phyloP scores from a whole-genome alignment of 2,113 vertebrate genomes.

The Hoplias malabaricus region DNA sequence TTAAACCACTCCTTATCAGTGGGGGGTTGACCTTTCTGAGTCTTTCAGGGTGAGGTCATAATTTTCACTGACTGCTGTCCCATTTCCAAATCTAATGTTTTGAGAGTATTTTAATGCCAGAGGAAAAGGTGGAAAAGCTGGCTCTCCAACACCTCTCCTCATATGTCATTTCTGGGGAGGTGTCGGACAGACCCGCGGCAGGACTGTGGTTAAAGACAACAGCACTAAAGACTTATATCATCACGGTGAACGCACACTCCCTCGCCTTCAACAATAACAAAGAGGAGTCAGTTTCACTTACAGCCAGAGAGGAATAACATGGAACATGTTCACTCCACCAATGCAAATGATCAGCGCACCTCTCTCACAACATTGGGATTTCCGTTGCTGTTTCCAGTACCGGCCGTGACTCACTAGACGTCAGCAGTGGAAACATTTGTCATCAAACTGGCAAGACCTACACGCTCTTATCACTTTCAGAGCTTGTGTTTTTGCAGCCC shows the following conservation, averaged over 20 bases:
- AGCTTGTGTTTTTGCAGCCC: neutral
- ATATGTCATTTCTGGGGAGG: slow-evolving; percentile 48
- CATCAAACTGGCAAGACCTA: slow-evolving; percentile 49
- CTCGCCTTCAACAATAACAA: slow-evolving; percentile 70
- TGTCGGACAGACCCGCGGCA: slow-evolving; percentile 58
- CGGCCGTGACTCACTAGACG: slow-evolving; percentile 59
- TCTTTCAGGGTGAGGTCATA: slow-evolving; percentile 28
- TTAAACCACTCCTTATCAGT: neutral
- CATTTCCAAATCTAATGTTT: slow-evolving; percentile 32
- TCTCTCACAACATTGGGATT: slow-evolving; percentile 59
- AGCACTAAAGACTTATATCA: slow-evolving; percentile 53
- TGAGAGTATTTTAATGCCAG: slow-evolving; percentile 50
- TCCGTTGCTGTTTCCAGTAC: slow-evolving; percentile 64
- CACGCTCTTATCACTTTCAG: slow-evolving; percentile 22
- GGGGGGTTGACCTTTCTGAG: slow-evolving; percentile 17
- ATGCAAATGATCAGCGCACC: slow-evolving; percentile 49
- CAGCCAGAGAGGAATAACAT: slow-evolving; percentile 66
- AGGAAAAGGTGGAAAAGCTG: slow-evolving; percentile 47
- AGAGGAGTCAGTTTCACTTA: slow-evolving; percentile 64
- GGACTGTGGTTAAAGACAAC: slow-evolving; percentile 64
- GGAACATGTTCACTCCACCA: slow-evolving; percentile 49
- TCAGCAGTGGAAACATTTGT: slow-evolving; percentile 54
- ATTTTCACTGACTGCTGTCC: slow-evolving; percentile 25
- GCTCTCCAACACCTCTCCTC: slow-evolving; percentile 43
- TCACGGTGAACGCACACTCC: slow-evolving; percentile 51